Evolutionary conservation across 2,797 vertebrate species (phyloP), one percentile per base, ranked within the genome.

Genomic region (Enteromius treurensis): DNA sequence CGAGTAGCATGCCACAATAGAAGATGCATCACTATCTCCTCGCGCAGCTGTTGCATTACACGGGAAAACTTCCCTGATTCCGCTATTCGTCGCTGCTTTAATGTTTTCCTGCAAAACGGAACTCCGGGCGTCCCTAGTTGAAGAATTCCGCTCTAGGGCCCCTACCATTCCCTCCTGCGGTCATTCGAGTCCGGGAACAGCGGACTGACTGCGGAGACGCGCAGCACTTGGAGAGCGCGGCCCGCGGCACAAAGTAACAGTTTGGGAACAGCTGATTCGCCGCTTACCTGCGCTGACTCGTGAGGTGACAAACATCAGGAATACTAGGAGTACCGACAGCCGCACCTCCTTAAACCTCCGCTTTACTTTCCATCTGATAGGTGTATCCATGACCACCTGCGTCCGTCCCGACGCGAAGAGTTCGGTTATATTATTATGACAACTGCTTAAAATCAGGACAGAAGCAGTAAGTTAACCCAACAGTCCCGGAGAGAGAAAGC

Each of bases 351-450:
- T 95, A 94, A 95, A 94, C 93, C 92, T 93, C 94, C 94, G 93
- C 95, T 96, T 96, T 93, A 95, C 94, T 95, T 95, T 96, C 95
- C 95, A 96, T 93, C 93, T 95, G 91, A 95, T 94, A 92, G 90
- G 94, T 91, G 92, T 95, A 94, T 96, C 95, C 95, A 96, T 96
- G 94, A 89, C 93, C 92, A 93, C 92, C 91, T 83, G 77, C 88
- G 82, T 86, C 91, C 87, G 93, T 95, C 93, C 94, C 92, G 87
- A 90, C 93, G 79, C 79, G 92, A 87, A 89, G 86, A 90, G 82
- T 86, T 88, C 84, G 71, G 74, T 90, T 90, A 83, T 87, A 86
- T 58, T 75, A 74, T 82, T 74, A 64, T 58, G 78, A 42, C 89
- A 87, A 87, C 87, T 88, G 91, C 88, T 91, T 91, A 83, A 86